Conservation (phyloP, 2,888 invertebrate genomes). For the Dryobota labecula region DNA sequence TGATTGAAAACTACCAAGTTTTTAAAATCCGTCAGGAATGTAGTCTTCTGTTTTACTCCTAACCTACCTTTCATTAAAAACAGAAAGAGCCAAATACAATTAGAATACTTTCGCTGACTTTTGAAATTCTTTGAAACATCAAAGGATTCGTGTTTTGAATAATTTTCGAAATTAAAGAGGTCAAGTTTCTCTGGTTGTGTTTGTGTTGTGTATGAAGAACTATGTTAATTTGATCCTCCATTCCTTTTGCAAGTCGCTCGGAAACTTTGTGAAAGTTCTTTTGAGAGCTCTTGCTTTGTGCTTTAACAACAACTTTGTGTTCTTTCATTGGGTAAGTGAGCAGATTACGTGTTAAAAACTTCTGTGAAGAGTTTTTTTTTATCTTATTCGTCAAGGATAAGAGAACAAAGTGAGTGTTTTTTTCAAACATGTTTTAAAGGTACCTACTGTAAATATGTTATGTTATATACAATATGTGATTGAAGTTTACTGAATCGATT, state of each 20-base stretch:
- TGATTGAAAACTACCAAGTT: constrained; percentile 35
- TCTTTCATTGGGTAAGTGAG: constrained; percentile 25
- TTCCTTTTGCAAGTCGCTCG: constrained; percentile 10
- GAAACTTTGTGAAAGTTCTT: constrained; percentile 25
- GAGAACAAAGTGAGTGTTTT: too few relatives aligned
- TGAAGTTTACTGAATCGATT: too few relatives aligned
- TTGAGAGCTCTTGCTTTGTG: constrained; percentile 9
- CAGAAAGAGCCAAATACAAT: constrained; percentile 2
- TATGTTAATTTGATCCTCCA: constrained; percentile 13
- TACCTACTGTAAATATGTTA: too few relatives aligned
- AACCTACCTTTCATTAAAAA: not conserved
- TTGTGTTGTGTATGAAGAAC: not conserved
- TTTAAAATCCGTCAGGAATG: not conserved
- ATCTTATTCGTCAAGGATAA: not conserved
- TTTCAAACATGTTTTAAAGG: too few relatives aligned
- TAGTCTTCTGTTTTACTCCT: constrained; percentile 2
- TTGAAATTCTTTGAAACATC: constrained; percentile 20
- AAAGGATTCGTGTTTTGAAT: constrained; percentile 33
- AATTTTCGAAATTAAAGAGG: constrained; percentile 14
- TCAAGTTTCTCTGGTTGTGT: not conserved
- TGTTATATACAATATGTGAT: too few relatives aligned
- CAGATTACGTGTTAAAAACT: constrained; percentile 1
- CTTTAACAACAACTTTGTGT: constrained; percentile 16
- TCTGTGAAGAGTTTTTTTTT: not conserved
- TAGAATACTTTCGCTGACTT: constrained; percentile 5